Base-by-base conservation (phyloP, 1,140 invertebrate genomes). In the Leptoteleia sp. region DNA sequence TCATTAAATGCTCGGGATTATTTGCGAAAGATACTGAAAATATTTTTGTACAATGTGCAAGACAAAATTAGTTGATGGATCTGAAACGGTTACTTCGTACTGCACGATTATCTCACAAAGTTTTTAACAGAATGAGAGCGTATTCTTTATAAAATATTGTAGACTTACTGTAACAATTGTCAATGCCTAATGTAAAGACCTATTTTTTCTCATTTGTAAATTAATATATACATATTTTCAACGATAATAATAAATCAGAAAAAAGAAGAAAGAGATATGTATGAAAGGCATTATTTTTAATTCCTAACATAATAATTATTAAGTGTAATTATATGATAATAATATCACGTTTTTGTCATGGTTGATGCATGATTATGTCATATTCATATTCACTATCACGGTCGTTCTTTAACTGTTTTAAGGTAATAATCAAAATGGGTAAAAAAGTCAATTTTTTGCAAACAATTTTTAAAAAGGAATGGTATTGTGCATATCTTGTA, bases 171-270 rank as follows among this genome's bases (percentile, higher is more conserved):
- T 54, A 54, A 37, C 35, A 38, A 54, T 16, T 38, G 19, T 54
- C 50, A 25, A 54, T 11, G 50, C 50, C 35, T 54, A 54, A 54
- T 54, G 35, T 17, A 11, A 54, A 38, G n/a, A 40, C 35, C 11
- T 54, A 54, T 54, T 54, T 54, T 54, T 54, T 54, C 50, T 54
- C 35, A 4, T 38, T 38, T 54, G 50, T 54, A 38, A 38, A 54
- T 16, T 40, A 54, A 54, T 27, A 37, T 52, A 52, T 52, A 54
- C 47, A 19, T 54, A 54, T 54, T 54, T 54, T 54, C 17, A 54
- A 38, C 50, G 50, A 54, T 15, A 3, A 40, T 19, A 40, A 38
- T 54, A 54, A 54, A 38, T 37, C 31, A 0, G 37, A 52, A 22
- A 22, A 22, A 22, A n/a, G n/a, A n/a, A n/a, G n/a, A n/a, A n/a